Evolutionary conservation across 2,888 invertebrate genomes (phyloP).

Genomic region (Alviniconcha strummeri): DNA sequence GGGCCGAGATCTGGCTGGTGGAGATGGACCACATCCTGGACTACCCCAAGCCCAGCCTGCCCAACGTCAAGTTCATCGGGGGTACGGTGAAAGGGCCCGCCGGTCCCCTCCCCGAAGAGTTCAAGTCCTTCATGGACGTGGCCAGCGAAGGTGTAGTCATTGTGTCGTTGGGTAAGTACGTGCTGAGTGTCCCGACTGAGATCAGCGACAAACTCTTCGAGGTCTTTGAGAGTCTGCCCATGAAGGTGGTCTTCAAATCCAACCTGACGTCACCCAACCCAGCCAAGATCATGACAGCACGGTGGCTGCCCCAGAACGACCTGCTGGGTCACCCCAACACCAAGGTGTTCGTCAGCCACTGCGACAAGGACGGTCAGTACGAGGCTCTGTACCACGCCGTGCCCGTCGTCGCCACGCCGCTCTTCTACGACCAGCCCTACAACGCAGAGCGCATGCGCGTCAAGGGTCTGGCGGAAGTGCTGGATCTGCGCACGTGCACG

Average conservation of each 20-base stretch:
- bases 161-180: slow-evolving; percentile 47
- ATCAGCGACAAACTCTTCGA: slow-evolving; percentile 35
- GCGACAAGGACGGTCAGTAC: slow-evolving; percentile 55
- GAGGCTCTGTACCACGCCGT: slow-evolving; percentile 58
- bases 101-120: slow-evolving; percentile 39
- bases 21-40: slow-evolving; percentile 48
- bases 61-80: slow-evolving; percentile 47
- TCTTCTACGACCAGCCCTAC: slow-evolving; percentile 47
- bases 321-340: slow-evolving; percentile 51
- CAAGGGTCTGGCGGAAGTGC: slow-evolving; percentile 31
- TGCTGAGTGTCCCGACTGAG: slow-evolving; percentile 29
- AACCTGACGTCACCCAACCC: slow-evolving; percentile 40
- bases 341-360: slow-evolving; percentile 55
- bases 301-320: slow-evolving; percentile 58
- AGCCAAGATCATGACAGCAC: slow-evolving; percentile 39
- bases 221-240: slow-evolving; percentile 39
- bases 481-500: slow-evolving; percentile 32
- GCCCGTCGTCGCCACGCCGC: slow-evolving; percentile 53
- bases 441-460: slow-evolving; percentile 35
- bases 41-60: slow-evolving; percentile 46
- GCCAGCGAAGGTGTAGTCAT: slow-evolving; percentile 45
- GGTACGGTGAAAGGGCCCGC: slow-evolving; percentile 48
- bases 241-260: slow-evolving; percentile 39
- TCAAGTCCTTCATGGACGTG: slow-evolving; percentile 41
- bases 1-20: slow-evolving; percentile 41